These are phyloP conservation scores for Hystrix brachyura DNA, from an alignment of 2,113 vertebrate genomes.

Conservation along the genomic window DNA sequence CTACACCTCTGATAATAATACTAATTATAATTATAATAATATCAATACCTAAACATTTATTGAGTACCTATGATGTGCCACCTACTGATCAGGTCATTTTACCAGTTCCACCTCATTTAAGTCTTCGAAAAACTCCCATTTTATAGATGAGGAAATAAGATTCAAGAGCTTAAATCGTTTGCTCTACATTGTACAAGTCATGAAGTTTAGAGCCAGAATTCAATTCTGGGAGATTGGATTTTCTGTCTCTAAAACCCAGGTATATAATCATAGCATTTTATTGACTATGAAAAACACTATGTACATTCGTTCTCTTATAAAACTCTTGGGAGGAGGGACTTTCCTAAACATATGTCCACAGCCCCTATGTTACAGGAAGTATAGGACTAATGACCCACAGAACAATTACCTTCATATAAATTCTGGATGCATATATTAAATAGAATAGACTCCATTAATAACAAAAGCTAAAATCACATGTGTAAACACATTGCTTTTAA, in stretches of 20 bases:
- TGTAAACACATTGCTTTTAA: conserved; percentile 81
- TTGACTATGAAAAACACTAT: conserved; percentile 1
- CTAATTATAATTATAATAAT: background rate
- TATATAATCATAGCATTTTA: background rate
- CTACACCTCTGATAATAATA: background rate
- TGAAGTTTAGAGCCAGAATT: conserved; percentile 9
- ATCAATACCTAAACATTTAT: background rate
- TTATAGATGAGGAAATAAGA: background rate
- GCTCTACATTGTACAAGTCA: background rate
- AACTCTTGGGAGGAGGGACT: background rate
- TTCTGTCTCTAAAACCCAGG: conserved; percentile 10
- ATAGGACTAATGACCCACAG: conserved; percentile 5
- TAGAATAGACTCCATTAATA: conserved; percentile 73
- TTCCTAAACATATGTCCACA: conserved; percentile 33
- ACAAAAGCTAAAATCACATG: conserved; percentile 80
- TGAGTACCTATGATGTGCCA: background rate
- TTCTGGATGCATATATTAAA: conserved; percentile 63
- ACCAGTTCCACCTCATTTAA: background rate
- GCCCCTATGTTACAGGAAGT: background rate
- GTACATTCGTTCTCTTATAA: background rate
- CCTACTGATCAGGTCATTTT: background rate
- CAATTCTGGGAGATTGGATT: background rate
- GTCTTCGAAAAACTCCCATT: background rate
- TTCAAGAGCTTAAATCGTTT: background rate
- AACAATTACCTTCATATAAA: conserved; percentile 61